Evolutionary conservation across 1,140 invertebrate genomes (phyloP).

Genomic region (Conopomorpha cramerella): DNA sequence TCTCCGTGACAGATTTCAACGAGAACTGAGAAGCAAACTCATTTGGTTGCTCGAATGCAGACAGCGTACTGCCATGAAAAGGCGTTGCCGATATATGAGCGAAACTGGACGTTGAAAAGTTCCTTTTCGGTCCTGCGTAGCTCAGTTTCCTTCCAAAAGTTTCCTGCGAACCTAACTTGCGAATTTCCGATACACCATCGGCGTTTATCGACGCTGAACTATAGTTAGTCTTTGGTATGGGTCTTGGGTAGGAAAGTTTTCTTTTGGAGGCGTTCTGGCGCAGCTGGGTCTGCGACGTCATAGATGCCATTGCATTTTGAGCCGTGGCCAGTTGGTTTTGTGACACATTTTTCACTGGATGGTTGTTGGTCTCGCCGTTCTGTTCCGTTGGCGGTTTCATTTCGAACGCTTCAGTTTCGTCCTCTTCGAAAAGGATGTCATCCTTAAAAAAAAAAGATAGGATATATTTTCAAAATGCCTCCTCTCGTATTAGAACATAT

Average conservation of each 20-base stretch:
- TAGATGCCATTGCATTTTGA: constrained; percentile 17
- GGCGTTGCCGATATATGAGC: constrained; percentile 79
- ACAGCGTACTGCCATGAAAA: too few species aligned
- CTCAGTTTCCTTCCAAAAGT: constrained; percentile 28
- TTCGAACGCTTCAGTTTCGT: constrained; percentile 47
- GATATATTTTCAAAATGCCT: too few species aligned
- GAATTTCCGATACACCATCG: too few species aligned
- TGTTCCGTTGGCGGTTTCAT: constrained; percentile 23
- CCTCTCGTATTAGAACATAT: too few species aligned
- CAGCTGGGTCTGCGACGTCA: constrained; percentile 19
- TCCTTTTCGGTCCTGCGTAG: constrained; percentile 57
- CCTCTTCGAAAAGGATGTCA: constrained; percentile 56
- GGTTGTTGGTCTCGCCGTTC: constrained; percentile 15
- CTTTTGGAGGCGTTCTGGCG: constrained; percentile 28
- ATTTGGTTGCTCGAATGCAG: constrained; percentile 67
- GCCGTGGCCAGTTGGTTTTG: constrained; percentile 16
- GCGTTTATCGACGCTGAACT: constrained; percentile 32
- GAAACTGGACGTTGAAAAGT: constrained; percentile 80
- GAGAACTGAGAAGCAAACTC: too few species aligned
- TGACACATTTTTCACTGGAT: constrained; percentile 16
- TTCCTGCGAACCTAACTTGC: constrained; percentile 31
- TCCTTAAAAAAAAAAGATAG: constrained; percentile 38
- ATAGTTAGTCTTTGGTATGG: constrained; percentile 24
- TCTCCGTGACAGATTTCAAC: constrained; percentile 66
- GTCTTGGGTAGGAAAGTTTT: constrained; percentile 33